Evolutionary conservation across 1,140 invertebrate species (phyloP).

Genomic region (Yoshiicerus persimilis): DNA sequence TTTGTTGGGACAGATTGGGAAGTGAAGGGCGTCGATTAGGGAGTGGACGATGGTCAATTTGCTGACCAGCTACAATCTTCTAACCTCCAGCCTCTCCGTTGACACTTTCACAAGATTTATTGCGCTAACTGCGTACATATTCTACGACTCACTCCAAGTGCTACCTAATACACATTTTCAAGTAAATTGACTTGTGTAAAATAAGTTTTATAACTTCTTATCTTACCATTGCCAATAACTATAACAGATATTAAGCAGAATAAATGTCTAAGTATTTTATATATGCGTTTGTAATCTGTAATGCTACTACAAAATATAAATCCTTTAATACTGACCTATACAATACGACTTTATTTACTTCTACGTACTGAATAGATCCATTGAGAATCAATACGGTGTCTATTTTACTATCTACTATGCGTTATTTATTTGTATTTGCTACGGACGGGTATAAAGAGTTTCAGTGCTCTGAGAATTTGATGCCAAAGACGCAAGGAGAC

Average conservation of each 20-base stretch:
- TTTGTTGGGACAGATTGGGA: constrained; percentile 21
- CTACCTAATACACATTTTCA: background rate
- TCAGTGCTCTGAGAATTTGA: background rate
- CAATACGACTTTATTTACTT: no score
- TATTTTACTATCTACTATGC: background rate
- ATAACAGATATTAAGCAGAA: no score
- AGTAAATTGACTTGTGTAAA: no score
- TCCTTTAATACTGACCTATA: no score
- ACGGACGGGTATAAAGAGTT: background rate
- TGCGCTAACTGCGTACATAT: constrained; percentile 20
- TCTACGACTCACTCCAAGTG: background rate
- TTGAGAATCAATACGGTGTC: background rate
- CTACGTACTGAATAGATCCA: background rate
- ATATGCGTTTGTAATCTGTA: no score
- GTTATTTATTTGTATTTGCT: background rate
- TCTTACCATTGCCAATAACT: no score
- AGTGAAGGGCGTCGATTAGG: constrained; percentile 33
- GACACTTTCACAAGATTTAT: constrained; percentile 42
- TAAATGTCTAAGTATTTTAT: no score
- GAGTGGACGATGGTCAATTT: constrained; percentile 37
- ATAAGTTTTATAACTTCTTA: no score
- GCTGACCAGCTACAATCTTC: constrained; percentile 11
- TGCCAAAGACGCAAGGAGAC: background rate
- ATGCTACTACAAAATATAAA: no score
- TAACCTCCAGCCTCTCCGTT: background rate